Conservation (phyloP, 2,797 vertebrate genomes). For the Acrossocheilus wenchowensis region DNA sequence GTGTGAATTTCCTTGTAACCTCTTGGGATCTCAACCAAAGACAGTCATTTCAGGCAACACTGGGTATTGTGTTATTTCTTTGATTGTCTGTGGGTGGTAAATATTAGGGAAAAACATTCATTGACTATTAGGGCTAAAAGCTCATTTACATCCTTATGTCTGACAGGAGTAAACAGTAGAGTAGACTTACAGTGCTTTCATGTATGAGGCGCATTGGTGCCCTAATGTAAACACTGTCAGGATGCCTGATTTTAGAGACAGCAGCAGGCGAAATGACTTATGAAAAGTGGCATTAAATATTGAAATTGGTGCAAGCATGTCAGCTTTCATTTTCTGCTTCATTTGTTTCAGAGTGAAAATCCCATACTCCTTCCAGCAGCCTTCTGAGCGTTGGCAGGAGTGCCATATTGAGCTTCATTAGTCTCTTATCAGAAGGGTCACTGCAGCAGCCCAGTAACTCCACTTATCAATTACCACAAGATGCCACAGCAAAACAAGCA, state of each 20-base stretch:
- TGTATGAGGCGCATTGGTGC: neutral
- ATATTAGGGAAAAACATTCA: neutral
- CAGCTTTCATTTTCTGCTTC: slow-evolving; percentile 53
- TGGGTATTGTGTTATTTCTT: neutral
- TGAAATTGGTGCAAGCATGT: slow-evolving; percentile 45
- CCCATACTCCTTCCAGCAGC: neutral
- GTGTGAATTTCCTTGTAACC: neutral
- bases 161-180: neutral
- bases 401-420: slow-evolving; percentile 41
- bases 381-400: neutral
- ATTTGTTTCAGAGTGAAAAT: slow-evolving; percentile 49
- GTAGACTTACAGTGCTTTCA: neutral
- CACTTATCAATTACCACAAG: slow-evolving; percentile 11
- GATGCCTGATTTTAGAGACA: slow-evolving; percentile 1
- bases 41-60: neutral
- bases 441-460: slow-evolving; percentile 7
- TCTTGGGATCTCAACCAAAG: neutral
- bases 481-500: slow-evolving; percentile 21
- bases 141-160: neutral
- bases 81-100: neutral
- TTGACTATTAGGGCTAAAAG: neutral
- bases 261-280: slow-evolving; percentile 18
- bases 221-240: slow-evolving; percentile 24
- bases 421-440: slow-evolving; percentile 17
- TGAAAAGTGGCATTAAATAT: slow-evolving; percentile 57